Percentiles rank a stretch among this genome's conserved stretches.
These are phyloP conservation scores for Zhuqinia jingwanae DNA, from an alignment of 2,888 invertebrate species.

Conservation along the genomic window DNA sequence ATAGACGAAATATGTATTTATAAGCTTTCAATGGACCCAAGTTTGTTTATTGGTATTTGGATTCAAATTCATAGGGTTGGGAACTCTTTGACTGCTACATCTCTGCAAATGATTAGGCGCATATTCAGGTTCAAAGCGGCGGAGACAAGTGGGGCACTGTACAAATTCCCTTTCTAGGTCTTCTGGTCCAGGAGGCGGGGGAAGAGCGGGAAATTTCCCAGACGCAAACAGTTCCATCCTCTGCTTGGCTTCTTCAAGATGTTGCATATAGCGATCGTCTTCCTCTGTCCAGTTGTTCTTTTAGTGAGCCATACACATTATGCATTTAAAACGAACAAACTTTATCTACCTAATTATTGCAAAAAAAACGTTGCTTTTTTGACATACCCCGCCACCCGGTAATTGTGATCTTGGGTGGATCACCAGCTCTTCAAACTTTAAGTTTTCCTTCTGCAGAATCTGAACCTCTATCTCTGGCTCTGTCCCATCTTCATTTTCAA, in stretches of 20 bases:
- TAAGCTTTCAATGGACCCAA: no score
- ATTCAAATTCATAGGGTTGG: no score
- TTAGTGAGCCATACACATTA: no score
- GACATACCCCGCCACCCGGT: constrained; percentile 27
- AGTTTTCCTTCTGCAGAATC: not conserved
- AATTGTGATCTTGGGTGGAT: not conserved
- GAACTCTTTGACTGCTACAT: not conserved
- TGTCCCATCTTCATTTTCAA: not conserved
- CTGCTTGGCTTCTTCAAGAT: constrained; percentile 15
- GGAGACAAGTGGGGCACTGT: not conserved
- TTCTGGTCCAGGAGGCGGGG: constrained; percentile 9
- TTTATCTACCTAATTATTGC: no score
- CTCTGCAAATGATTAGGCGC: not conserved
- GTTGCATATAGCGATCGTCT: not conserved
- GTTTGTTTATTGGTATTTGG: no score
- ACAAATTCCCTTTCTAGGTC: constrained; percentile 32
- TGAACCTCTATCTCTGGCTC: not conserved
- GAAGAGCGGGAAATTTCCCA: constrained; percentile 20
- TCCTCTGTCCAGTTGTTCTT: constrained; percentile 34
- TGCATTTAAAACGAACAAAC: no score
- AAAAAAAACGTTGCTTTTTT: no score
- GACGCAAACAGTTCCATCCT: constrained; percentile 3
- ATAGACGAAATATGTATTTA: no score
- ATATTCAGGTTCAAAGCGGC: constrained; percentile 8
- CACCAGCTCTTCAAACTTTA: not conserved